A percentile compares a stretch with the other conserved stretches of the same genome.
phyloP scores from a whole-genome alignment of 2,113 vertebrate genomes.

The Callopanchax toddi region DNA sequence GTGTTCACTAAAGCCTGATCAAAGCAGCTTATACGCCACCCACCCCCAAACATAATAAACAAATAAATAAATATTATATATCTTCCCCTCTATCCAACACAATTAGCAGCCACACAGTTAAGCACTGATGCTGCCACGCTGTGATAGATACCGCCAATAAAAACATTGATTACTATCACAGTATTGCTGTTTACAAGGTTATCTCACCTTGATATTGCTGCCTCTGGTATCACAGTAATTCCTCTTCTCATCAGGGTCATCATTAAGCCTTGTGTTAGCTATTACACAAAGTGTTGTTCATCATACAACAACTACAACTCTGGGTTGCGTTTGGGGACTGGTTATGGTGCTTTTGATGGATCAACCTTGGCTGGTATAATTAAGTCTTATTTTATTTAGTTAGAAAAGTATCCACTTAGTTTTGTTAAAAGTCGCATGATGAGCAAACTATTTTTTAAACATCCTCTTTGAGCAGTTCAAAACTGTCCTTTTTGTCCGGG shows the following conservation, averaged over 20 bases:
- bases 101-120: conserved; percentile 55
- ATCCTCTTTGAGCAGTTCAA: conserved; percentile 14
- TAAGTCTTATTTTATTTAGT: conserved; percentile 3
- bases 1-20: conserved; percentile 36
- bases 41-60: conserved; percentile 7
- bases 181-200: conserved; percentile 50
- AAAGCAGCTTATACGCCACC: conserved; percentile 41
- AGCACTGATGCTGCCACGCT: conserved; percentile 38
- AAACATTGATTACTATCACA: conserved; percentile 60
- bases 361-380: conserved; percentile 18
- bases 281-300: conserved; percentile 43
- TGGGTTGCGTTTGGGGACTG: conserved; percentile 27
- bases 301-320: conserved; percentile 15
- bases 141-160: conserved; percentile 58
- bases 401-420: too few relatives aligned
- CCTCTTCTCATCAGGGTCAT: conserved; percentile 39
- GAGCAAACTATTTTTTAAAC: not conserved
- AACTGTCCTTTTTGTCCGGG: conserved; percentile 45
- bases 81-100: conserved; percentile 41
- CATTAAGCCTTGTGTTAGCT: conserved; percentile 22
- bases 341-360: conserved; percentile 15
- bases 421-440: too few relatives aligned
- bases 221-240: conserved; percentile 37
- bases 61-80: conserved; percentile 17
- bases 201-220: conserved; percentile 37